Base-by-base conservation (phyloP, 1,140 invertebrate species). In the Odontomachus brunneus region DNA sequence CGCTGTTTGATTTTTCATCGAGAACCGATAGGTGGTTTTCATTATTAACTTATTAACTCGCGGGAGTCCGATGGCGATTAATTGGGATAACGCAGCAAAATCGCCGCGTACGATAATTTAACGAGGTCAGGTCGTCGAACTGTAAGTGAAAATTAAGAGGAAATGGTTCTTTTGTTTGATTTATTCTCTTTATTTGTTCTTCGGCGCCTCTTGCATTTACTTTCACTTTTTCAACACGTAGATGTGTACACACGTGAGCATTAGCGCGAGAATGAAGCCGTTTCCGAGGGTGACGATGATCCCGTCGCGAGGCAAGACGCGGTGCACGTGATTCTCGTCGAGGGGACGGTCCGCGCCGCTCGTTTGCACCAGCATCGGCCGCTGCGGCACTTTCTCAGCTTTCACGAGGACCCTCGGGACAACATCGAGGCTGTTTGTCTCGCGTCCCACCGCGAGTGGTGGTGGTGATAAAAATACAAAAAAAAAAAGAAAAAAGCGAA, bases 281-380 rank as follows among this genome's bases (percentile, higher is more conserved):
- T 65, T 65, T 14, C 14, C 44, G 33, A 29, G 49, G 26, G 60
- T 44, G 17, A 44, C 38, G 38, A 44, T 44, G 38, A 44, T 44
- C 57, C 2, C 15, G 69, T 22, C 17, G 24, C n/a, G n/a, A 49
- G 33, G 17, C 11, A 72, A 71, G 38, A 57, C 9, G 15, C 76
- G n/a, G n/a, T n/a, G n/a, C n/a, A 59, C 53, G 57, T 51, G 78
- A 59, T 72, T 44, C 55, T n/a, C 55, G 29, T 81, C 67, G 67
- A 80, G 17, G 57, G n/a, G n/a, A n/a, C 44, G 72, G 44, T 29
- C 15, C 33, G 53, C 67, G 44, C 67, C 33, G 53, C 67, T 71
- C 67, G 67, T 73, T 82, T 82, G 51, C 24, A 59, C 63, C 69
- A 55, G 38, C 57, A 48, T 33, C 67, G 53, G 22, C 19, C 53